Evolutionary conservation across 2,113 vertebrate genomes (phyloP).

Genomic region (Pampusana beccarii): DNA sequence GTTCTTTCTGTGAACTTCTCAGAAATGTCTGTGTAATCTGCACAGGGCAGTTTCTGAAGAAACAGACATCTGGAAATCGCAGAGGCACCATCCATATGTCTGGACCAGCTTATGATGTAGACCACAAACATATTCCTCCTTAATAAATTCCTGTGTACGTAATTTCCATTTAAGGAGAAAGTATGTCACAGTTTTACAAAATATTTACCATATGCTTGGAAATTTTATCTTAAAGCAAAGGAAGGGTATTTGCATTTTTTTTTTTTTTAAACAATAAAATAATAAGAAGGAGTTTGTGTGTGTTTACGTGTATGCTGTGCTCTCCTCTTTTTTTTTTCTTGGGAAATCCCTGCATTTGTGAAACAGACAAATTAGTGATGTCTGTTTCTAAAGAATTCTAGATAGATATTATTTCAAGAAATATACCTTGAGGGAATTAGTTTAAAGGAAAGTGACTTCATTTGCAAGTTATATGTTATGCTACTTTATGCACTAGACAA

Average conservation of each 20-base stretch:
- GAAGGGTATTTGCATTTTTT: not conserved
- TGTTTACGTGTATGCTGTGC: not conserved
- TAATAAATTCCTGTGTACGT: slow-evolving; percentile 2
- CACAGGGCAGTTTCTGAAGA: not conserved
- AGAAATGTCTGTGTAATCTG: not conserved
- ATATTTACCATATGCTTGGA: slow-evolving; percentile 21
- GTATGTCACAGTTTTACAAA: slow-evolving; percentile 6
- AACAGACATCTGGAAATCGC: not conserved
- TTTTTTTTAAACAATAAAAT: slow-evolving; percentile 25
- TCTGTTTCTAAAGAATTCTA: slow-evolving; percentile 33
- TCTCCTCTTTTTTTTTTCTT: not conserved
- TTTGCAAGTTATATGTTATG: slow-evolving; percentile 36
- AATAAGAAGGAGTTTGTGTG: slow-evolving; percentile 12
- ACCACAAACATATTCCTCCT: not conserved
- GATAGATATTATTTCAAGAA: slow-evolving; percentile 54
- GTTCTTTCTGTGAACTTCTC: not conserved
- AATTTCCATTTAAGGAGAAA: slow-evolving; percentile 17
- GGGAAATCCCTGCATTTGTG: slow-evolving; percentile 42
- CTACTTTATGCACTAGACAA: not conserved
- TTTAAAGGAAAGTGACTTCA: slow-evolving; percentile 56
- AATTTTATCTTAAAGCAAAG: slow-evolving; percentile 39
- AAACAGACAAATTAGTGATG: slow-evolving; percentile 52
- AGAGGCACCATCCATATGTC: not conserved
- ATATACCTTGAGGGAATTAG: slow-evolving; percentile 31
- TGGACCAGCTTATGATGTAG: not conserved